Evolutionary conservation across 2,113 vertebrate genomes (phyloP).

Genomic region (Baryphthengus martii): DNA sequence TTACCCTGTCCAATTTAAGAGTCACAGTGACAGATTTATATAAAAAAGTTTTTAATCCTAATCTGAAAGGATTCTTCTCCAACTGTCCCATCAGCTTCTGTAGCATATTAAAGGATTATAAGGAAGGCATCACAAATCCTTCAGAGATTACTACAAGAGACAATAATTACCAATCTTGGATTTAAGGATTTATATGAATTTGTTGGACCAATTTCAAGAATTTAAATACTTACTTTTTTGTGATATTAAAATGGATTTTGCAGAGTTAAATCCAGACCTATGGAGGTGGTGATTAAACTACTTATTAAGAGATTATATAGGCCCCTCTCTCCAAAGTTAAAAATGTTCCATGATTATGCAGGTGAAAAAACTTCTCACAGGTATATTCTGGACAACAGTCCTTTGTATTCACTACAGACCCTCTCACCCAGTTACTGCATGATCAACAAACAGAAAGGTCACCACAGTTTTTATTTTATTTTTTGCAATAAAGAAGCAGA

Average conservation of each 20-base stretch:
- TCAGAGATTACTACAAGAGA: neutral
- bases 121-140: neutral
- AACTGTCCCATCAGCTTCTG: neutral
- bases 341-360: neutral
- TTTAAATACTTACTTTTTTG: neutral
- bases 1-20: neutral
- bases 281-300: neutral
- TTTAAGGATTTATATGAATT: neutral
- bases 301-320: neutral
- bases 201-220: neutral
- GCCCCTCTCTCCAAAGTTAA: neutral
- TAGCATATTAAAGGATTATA: neutral
- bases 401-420: neutral
- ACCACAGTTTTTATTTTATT: neutral
- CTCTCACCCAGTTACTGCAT: neutral
- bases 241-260: neutral
- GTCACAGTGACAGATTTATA: neutral
- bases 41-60: neutral
- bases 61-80: neutral
- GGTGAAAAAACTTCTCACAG: neutral
- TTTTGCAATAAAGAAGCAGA: neutral
- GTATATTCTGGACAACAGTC: neutral
- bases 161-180: neutral
- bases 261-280: neutral
- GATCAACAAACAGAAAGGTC: neutral